These are phyloP conservation scores for Azemiops feae DNA, from an alignment of 2,113 vertebrate genomes.

Conservation along the genomic window DNA sequence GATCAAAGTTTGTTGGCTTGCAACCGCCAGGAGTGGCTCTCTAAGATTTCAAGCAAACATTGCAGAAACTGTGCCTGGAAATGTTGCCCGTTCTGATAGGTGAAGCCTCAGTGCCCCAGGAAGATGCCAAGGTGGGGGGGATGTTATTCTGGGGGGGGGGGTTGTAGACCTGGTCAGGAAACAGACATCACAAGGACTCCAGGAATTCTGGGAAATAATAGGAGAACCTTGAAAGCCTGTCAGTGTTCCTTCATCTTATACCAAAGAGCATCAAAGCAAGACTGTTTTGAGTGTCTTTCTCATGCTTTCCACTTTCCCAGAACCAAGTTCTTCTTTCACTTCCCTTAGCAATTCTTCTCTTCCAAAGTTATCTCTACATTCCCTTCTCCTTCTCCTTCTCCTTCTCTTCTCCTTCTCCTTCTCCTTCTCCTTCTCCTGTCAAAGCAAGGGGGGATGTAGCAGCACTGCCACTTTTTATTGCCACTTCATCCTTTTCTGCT, in stretches of 20 bases:
- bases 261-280: neutral
- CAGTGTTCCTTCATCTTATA: neutral
- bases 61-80: neutral
- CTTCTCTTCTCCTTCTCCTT: no score
- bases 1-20: neutral
- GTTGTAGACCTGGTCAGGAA: neutral
- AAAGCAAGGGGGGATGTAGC: neutral
- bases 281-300: neutral
- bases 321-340: neutral
- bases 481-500: neutral
- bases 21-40: neutral
- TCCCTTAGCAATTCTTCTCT: neutral
- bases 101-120: neutral
- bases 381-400: neutral
- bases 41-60: neutral
- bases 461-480: neutral
- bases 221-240: neutral
- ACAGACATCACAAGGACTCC: neutral
- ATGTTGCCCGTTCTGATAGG: neutral
- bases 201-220: neutral
- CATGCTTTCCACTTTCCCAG: neutral
- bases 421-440: neutral
- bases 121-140: neutral
- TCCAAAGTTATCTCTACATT: neutral
- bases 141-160: neutral